Percentiles rank a stretch among this genome's conserved stretches.
phyloP scores from a whole-genome alignment of 1,140 invertebrate species.

The Ips nitidus region DNA sequence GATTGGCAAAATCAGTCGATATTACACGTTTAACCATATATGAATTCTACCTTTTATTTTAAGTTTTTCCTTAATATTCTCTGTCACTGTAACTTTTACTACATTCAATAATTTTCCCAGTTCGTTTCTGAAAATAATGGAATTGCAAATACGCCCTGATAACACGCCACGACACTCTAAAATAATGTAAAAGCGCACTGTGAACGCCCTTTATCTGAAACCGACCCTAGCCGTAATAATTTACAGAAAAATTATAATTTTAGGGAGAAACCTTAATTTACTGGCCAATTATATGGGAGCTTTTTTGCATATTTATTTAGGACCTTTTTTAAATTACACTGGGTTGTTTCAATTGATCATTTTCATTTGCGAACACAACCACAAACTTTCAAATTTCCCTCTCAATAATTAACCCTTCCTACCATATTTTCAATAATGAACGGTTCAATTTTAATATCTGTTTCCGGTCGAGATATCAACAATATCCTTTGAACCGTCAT shows the following conservation, averaged over 20 bases:
- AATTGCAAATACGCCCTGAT: neutral
- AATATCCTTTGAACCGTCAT: too few species aligned
- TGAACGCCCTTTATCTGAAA: neutral
- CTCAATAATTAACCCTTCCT: too few species aligned
- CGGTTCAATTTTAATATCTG: too few species aligned
- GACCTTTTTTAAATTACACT: neutral
- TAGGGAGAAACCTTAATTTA: neutral
- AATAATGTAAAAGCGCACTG: neutral
- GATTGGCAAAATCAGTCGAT: slow-evolving; percentile 1
- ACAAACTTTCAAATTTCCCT: too few species aligned
- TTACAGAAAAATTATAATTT: neutral
- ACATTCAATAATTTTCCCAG: neutral
- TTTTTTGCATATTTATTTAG: slow-evolving; percentile 1
- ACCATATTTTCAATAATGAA: too few species aligned
- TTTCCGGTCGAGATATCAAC: too few species aligned
- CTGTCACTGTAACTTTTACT: neutral
- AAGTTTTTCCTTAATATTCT: neutral
- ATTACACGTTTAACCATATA: neutral
- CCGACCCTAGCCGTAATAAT: slow-evolving; percentile 1
- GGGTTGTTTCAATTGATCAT: neutral
- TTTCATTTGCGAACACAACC: too few species aligned
- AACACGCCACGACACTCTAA: neutral
- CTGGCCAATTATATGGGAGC: neutral
- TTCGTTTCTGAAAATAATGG: neutral
- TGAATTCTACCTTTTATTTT: neutral